Base-by-base conservation (phyloP, 2,888 invertebrate species). In the Papilio protenor region DNA sequence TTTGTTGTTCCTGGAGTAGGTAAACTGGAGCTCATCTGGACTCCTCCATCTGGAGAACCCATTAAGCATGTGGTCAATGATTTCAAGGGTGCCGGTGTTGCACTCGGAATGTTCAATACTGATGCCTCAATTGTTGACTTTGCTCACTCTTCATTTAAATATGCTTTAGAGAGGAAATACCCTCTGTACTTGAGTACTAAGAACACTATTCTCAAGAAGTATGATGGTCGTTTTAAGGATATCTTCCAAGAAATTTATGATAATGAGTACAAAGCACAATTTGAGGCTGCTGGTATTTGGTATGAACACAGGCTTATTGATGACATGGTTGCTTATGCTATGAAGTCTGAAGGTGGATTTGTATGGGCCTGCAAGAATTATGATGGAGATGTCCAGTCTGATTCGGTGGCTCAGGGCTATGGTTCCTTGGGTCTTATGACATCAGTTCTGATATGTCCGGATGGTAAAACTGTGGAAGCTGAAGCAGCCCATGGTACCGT, bases 281-380 rank as follows among this genome's bases (percentile, higher is more conserved):
- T 94, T 90, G 99, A 99, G 90, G 97, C 96, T 0, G 96, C 96
- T 80, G 97, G 97, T 6, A 97, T 99, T 85, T 99, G 99, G 99
- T 99, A 99, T 89, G 99, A 99, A 91, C 99, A 99, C 91, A 96
- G 99, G 80, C 95, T 99, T 76, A 99, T 99, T 87, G 99, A 99
- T 90, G 99, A 99, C 87, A 99, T 99, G 99, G 99, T 99, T 18
- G 99, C 99, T 2, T 99, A 99, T 87, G 97, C 97, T 52, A 98
- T 99, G 98, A 99, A 99, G 91, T 98, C 98, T 0, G 98, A 99
- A 85, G 99, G 99, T 83, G 99, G 99, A 64, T 99, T 99, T 91
- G 99, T 99, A 0, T 99, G 99, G 99, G 99, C 99, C 12, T 99
- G 99, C 92, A 99, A 99, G 91, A 99, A 99, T 92, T 99, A 99